phyloP scores from a whole-genome alignment of 2,888 invertebrate species.

The Coecobrya sp. region DNA sequence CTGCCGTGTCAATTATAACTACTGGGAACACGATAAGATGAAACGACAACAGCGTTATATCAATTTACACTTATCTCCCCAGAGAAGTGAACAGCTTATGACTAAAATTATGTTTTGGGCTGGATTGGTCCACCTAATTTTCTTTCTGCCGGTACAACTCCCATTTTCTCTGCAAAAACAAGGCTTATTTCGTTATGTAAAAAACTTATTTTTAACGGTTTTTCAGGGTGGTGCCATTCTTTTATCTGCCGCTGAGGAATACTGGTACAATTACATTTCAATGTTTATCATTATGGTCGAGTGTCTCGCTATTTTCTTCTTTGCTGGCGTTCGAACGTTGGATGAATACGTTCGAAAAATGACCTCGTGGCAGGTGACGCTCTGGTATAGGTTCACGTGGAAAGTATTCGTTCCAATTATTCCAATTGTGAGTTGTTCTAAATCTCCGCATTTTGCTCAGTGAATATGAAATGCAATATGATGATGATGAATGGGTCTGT shows the following conservation, averaged over 20 bases:
- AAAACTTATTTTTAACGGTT: not conserved
- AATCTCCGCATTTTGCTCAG: not conserved
- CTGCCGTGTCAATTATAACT: constrained; percentile 5
- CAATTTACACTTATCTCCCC: not conserved
- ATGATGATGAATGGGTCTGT: too few species aligned
- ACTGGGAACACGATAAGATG: constrained; percentile 17
- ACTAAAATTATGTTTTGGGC: not conserved
- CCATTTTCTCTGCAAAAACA: too few species aligned
- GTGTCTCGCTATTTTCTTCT: constrained; percentile 7
- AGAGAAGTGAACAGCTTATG: constrained; percentile 29
- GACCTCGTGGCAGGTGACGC: constrained; percentile 52
- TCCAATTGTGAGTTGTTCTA: constrained; percentile 29
- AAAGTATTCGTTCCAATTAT: not conserved
- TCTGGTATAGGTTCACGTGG: constrained; percentile 50
- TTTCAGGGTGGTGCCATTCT: constrained; percentile 14
- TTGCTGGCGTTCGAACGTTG: constrained; percentile 18
- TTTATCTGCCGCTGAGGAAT: not conserved
- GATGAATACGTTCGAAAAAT: constrained; percentile 54
- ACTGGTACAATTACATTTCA: constrained; percentile 56
- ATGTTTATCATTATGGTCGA: constrained; percentile 39
- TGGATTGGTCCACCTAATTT: constrained; percentile 24
- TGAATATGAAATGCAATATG: too few species aligned
- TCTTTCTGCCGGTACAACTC: constrained; percentile 41
- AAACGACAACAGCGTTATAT: constrained; percentile 31
- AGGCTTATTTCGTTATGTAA: too few species aligned